Evolutionary conservation across 2,797 vertebrate genomes (phyloP).

Genomic region (Pampus argenteus): DNA sequence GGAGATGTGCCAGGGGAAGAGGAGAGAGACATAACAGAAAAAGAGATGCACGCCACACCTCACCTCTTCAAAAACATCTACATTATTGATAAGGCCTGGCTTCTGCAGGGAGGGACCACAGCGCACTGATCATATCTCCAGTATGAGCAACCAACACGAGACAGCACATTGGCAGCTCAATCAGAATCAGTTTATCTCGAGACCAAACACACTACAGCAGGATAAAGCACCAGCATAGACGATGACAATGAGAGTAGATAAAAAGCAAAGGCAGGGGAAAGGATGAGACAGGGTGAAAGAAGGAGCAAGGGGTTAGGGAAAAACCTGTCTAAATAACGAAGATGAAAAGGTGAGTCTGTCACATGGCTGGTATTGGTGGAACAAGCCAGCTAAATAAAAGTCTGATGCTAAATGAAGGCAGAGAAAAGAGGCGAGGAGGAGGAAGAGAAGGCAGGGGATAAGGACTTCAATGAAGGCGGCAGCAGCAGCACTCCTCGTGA

Average conservation of each 20-base stretch:
- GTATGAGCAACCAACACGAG: slow-evolving; percentile 35
- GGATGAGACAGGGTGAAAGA: slow-evolving; percentile 13
- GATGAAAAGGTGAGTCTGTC: slow-evolving; percentile 40
- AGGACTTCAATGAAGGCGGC: slow-evolving; percentile 65
- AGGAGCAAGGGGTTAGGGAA: slow-evolving; percentile 21
- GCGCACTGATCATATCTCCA: slow-evolving; percentile 50
- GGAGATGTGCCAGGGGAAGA: slow-evolving; percentile 33
- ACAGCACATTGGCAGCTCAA: slow-evolving; percentile 10
- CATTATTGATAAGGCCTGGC: slow-evolving; percentile 83
- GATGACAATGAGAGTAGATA: slow-evolving; percentile 13
- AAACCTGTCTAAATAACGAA: slow-evolving; percentile 21
- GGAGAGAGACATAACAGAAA: slow-evolving; percentile 44
- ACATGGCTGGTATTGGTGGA: slow-evolving; percentile 41
- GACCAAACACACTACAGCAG: slow-evolving; percentile 23
- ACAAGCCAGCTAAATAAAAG: slow-evolving; percentile 61
- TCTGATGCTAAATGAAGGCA: slow-evolving; percentile 59
- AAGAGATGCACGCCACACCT: slow-evolving; percentile 74
- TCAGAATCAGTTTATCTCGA: slow-evolving; percentile 21
- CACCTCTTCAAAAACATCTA: slow-evolving; percentile 83
- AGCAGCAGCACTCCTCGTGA: slow-evolving; percentile 72
- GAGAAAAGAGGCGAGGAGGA: slow-evolving; percentile 42
- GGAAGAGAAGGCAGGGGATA: slow-evolving; percentile 32
- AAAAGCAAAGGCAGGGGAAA: slow-evolving; percentile 23
- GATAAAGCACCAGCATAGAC: slow-evolving; percentile 20
- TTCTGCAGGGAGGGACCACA: slow-evolving; percentile 68